Evolutionary conservation across 2,888 invertebrate species (phyloP), one percentile per base, ranked within the genome.

Genomic region (Pinctada fucata): DNA sequence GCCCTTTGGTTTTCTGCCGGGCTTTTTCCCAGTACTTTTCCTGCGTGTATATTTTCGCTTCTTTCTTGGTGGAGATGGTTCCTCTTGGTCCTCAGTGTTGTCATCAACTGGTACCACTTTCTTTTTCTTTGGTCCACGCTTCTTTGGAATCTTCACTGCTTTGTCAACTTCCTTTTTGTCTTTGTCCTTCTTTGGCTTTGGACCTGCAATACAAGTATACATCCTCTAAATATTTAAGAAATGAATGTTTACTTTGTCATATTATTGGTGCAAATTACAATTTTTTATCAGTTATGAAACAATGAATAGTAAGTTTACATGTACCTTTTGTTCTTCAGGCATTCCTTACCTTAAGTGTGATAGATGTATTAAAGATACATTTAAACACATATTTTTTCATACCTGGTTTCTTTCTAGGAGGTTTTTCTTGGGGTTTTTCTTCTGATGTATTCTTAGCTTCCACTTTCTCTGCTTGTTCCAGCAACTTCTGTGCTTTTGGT

Each of bases 91-190:
- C 58, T 84, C 80, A 48, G 76, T 70, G 58, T 84, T 85, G 68
- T 81, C 82, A 6, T 81, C 75, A 50, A 63, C 79, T 47, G 77
- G 58, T 63, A 48, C 16, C 45, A 76, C 77, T 67, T 82, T 79
- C 75, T 81, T 83, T 48, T 79, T 83, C 64, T 84, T 84, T 16
- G 85, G 83, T 72, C 83, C 85, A 75, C 84, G 78, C 64, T 84
- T 82, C 74, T 79, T 78, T 66, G 75, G 75, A 16, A 75, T 45
- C 50, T 72, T 75, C 4, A 72, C 76, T 63, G 79, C 51, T 65
- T 79, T 75, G 70, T 78, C 78, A 50, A 70, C 69, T 68, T 78
- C 80, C 72, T 76, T 10, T 10, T 10, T 13, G 65, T 72, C 80
- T 79, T 65, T 78, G 48, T 65, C 73, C 71, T 73, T 70, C 47